phyloP scores from a whole-genome alignment of 2,888 invertebrate genomes.

The Conus canariensis region DNA sequence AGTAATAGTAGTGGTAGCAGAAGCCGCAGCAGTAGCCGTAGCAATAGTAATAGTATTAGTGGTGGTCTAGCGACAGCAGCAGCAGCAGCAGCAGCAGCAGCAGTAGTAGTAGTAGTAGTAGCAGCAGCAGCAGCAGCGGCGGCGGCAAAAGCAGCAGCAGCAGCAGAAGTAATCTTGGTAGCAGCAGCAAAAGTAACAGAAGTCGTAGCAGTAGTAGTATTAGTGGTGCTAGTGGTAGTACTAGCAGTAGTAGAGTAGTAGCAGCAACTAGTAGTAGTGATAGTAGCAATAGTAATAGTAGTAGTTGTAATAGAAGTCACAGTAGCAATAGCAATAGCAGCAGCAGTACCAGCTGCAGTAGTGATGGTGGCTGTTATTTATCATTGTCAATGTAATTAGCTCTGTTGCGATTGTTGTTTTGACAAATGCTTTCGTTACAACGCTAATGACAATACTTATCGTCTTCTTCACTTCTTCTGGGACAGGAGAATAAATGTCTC shows the following conservation, averaged over 20 bases:
- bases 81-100: conserved; percentile 18
- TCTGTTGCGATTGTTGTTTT: too few relatives aligned
- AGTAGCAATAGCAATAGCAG: background rate
- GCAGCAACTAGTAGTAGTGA: too few relatives aligned
- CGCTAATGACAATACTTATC: too few relatives aligned
- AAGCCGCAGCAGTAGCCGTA: background rate
- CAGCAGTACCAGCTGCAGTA: too few relatives aligned
- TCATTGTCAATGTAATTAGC: too few relatives aligned
- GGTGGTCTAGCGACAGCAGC: background rate
- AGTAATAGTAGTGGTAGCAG: background rate
- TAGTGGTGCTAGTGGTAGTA: too few relatives aligned
- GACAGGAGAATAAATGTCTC: too few relatives aligned
- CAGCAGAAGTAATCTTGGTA: background rate
- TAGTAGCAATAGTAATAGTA: background rate
- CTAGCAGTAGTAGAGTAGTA: too few relatives aligned
- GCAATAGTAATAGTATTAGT: background rate
- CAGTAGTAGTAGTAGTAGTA: conserved; percentile 18
- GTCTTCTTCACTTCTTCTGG: too few relatives aligned
- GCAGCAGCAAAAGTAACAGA: too few relatives aligned
- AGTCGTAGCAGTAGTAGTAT: too few relatives aligned
- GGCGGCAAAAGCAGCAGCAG: background rate
- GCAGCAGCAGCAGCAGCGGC: background rate
- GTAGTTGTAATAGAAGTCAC: background rate
- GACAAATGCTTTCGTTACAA: too few relatives aligned
- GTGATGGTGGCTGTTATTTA: background rate